A percentile compares a stretch with the other conserved stretches of the same genome.
Evolutionary conservation across 2,797 vertebrate genomes (phyloP).

Genomic region (Gephyroberyx darwinii): DNA sequence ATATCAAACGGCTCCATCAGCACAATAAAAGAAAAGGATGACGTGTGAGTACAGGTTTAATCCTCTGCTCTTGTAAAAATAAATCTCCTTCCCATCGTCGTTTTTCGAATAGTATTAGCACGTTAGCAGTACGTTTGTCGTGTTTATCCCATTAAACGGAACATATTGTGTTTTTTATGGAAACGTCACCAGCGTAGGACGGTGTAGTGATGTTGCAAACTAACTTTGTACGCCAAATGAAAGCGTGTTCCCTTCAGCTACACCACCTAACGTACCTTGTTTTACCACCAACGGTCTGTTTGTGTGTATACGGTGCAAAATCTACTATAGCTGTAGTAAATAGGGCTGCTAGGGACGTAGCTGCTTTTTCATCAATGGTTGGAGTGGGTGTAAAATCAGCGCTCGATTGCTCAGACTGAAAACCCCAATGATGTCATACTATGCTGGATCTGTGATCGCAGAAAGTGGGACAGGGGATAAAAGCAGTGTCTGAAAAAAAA

Average conservation of each 20-base stretch:
- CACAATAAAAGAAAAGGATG: constrained; percentile 39
- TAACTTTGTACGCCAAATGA: constrained; percentile 57
- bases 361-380: constrained; percentile 78
- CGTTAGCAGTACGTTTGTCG: background rate
- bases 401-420: constrained; percentile 69
- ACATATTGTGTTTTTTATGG: constrained; percentile 1
- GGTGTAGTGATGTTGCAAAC: constrained; percentile 48
- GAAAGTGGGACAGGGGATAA: constrained; percentile 64
- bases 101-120: background rate
- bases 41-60: constrained; percentile 50
- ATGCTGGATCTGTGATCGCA: constrained; percentile 68
- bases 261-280: background rate
- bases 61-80: background rate
- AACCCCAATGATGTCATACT: constrained; percentile 82
- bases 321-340: constrained; percentile 19
- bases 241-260: background rate
- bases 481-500: constrained; percentile 47
- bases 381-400: constrained; percentile 58
- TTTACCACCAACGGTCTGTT: constrained; percentile 8
- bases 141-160: background rate
- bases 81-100: background rate
- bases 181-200: background rate
- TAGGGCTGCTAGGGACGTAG: constrained; percentile 63
- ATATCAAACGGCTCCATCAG: constrained; percentile 27
- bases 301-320: constrained; percentile 25